These are phyloP conservation scores for Hippopotamyrus pictus DNA, from an alignment of 2,797 vertebrate species.

Conservation along the genomic window DNA sequence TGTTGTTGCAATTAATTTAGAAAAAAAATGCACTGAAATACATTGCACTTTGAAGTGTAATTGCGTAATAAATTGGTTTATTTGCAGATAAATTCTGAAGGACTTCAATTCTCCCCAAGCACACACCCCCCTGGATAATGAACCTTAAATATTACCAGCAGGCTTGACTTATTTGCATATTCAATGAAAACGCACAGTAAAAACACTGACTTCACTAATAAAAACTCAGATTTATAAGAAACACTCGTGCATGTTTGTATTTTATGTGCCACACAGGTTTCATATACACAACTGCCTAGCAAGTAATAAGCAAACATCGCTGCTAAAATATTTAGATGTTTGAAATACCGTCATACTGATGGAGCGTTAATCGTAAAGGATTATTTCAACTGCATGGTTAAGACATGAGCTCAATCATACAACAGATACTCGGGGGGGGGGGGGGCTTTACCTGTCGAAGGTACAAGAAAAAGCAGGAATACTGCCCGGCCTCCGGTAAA, in stretches of 20 bases:
- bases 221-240: not conserved
- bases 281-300: not conserved
- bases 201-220: not conserved
- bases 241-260: not conserved
- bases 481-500: conserved; percentile 87
- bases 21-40: not conserved
- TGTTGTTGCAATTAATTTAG: not conserved
- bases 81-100: not conserved
- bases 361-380: not conserved
- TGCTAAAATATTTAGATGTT: not conserved
- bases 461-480: conserved; percentile 95
- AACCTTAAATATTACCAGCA: not conserved
- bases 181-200: not conserved
- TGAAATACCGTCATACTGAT: not conserved
- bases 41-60: not conserved
- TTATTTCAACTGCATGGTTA: not conserved
- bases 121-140: not conserved
- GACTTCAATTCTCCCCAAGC: not conserved
- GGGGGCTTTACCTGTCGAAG: conserved; percentile 73
- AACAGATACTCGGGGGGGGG: not conserved
- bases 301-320: not conserved
- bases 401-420: not conserved
- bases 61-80: not conserved
- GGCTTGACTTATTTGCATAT: not conserved
- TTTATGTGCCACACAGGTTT: not conserved